These are phyloP conservation scores for Festucalex cinctus DNA, from an alignment of 2,113 vertebrate genomes.

Conservation along the genomic window DNA sequence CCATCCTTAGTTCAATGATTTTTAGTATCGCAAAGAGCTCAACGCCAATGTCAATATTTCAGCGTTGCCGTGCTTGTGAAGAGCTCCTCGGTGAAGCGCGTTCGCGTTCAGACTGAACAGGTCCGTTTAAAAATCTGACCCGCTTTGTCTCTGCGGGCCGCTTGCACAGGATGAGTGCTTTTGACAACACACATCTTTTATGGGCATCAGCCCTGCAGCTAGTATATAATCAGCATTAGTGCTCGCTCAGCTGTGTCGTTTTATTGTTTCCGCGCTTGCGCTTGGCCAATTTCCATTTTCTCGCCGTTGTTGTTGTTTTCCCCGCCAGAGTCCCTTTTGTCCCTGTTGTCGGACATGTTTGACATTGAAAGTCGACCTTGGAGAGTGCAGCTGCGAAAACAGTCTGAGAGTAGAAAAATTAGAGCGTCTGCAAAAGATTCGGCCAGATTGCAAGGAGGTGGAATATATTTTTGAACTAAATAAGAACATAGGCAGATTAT, in stretches of 20 bases:
- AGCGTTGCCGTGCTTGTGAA: background rate
- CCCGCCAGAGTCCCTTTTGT: slow-evolving; percentile 4
- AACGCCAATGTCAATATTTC: background rate
- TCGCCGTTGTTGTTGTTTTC: slow-evolving; percentile 7
- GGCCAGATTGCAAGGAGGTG: background rate
- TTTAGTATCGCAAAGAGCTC: background rate
- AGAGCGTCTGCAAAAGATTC: slow-evolving; percentile 1
- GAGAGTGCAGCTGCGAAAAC: slow-evolving; percentile 8
- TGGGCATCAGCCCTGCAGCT: slow-evolving; percentile 13
- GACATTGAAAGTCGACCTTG: slow-evolving; percentile 9
- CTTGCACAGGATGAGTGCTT: slow-evolving; percentile 2
- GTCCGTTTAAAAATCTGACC: slow-evolving; percentile 1
- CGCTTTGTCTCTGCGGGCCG: slow-evolving; percentile 17
- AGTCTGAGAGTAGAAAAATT: background rate
- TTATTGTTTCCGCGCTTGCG: slow-evolving; percentile 10
- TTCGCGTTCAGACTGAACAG: background rate
- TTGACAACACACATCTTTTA: slow-evolving; percentile 21
- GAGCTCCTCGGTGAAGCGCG: background rate
- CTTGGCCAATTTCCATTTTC: slow-evolving; percentile 14
- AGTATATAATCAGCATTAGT: slow-evolving; percentile 7
- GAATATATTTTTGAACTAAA: background rate
- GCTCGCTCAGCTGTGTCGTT: slow-evolving; percentile 13
- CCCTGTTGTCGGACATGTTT: slow-evolving; percentile 6
- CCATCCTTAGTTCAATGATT: background rate
- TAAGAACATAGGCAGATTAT: background rate